These are phyloP conservation scores for Ptychodera flava DNA, from an alignment of 35 echinoderm and acorn worm genomes.

Conservation along the genomic window DNA sequence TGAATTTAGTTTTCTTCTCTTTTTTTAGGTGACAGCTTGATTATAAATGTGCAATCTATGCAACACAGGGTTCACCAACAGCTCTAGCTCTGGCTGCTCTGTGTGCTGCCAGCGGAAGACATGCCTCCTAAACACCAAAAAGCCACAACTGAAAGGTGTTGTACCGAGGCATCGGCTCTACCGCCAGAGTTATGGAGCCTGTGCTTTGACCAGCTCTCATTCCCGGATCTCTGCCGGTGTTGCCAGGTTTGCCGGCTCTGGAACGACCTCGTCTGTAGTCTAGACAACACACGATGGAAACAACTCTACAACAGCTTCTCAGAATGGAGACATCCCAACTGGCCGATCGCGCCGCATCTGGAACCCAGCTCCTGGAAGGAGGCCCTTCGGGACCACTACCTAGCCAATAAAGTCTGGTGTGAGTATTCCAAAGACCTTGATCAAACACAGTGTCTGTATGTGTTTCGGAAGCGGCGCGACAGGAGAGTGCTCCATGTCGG, in stretches of 20 bases:
- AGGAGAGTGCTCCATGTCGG: not conserved
- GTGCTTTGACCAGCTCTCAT: not conserved
- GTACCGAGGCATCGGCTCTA: no score
- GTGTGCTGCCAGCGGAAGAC: no score
- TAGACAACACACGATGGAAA: not conserved
- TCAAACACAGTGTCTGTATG: not conserved
- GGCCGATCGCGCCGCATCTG: not conserved
- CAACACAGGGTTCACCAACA: no score
- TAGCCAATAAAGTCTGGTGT: not conserved
- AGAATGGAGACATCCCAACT: not conserved
- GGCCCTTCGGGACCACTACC: not conserved
- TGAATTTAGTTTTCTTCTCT: no score
- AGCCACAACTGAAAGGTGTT: no score
- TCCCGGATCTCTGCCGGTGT: not conserved
- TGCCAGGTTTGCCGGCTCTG: not conserved
- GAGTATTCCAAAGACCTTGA: not conserved
- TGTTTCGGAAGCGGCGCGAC: not conserved
- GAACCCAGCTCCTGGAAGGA: not conserved
- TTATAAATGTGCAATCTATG: no score
- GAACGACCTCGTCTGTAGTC: not conserved
- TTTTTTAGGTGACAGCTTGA: no score
- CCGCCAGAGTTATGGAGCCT: not conserved
- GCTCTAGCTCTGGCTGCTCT: no score
- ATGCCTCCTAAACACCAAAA: no score
- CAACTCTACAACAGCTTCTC: not conserved